A percentile compares a stretch with the other conserved stretches of the same genome.
phyloP scores from a whole-genome alignment of 92 coral and sea anemone genomes.

The Meandrina meandrites region DNA sequence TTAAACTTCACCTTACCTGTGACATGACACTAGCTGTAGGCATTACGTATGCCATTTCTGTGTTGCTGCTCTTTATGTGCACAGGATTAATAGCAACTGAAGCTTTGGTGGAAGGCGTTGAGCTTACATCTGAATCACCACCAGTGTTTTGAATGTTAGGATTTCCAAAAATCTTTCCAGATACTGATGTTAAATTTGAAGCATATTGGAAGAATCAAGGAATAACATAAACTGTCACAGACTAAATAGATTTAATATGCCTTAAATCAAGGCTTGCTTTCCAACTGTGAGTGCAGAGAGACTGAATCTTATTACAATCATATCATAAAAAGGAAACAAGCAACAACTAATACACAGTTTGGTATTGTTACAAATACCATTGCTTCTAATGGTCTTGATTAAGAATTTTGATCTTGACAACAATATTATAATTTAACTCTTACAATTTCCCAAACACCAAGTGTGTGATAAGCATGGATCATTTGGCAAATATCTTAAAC shows the following conservation, averaged over 20 bases:
- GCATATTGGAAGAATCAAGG: slow-evolving; percentile 21
- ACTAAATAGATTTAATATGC: not conserved
- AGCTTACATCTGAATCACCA: slow-evolving; percentile 35
- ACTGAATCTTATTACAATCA: too few species aligned
- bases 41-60: slow-evolving; percentile 11
- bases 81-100: slow-evolving; percentile 42
- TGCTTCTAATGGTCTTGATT: too few species aligned
- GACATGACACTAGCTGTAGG: slow-evolving; percentile 34
- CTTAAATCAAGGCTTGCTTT: too few species aligned
- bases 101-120: slow-evolving; percentile 35
- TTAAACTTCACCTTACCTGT: slow-evolving; percentile 8
- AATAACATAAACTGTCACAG: not conserved
- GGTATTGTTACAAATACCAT: too few species aligned
- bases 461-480: too few species aligned
- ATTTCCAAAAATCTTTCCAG: slow-evolving; percentile 22
- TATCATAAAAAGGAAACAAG: too few species aligned
- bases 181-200: not conserved
- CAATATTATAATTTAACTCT: too few species aligned
- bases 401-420: too few species aligned
- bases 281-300: too few species aligned
- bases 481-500: too few species aligned
- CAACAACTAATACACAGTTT: too few species aligned
- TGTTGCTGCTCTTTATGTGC: slow-evolving; percentile 20
- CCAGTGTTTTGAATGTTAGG: slow-evolving; percentile 8
- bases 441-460: too few species aligned